phyloP scores from a whole-genome alignment of 2,888 invertebrate genomes.

The Chironomus riparius region DNA sequence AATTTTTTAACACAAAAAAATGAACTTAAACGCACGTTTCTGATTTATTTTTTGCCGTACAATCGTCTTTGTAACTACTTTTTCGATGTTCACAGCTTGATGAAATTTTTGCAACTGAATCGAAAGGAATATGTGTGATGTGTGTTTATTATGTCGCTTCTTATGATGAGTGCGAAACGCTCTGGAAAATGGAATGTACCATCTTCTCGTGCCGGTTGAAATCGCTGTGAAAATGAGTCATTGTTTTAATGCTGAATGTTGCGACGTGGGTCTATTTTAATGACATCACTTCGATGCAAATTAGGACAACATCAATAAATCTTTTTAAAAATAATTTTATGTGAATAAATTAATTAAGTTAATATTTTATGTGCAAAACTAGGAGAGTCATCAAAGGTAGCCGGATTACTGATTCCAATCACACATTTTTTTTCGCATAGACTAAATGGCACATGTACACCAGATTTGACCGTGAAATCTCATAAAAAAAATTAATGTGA shows the following conservation, averaged over 20 bases:
- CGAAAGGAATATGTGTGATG: neutral
- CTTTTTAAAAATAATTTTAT: no score
- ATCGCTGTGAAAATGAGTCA: neutral
- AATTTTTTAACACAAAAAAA: neutral
- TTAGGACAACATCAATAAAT: neutral
- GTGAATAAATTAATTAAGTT: no score
- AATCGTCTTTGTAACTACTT: neutral
- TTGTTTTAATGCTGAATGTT: neutral
- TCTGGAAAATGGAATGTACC: neutral
- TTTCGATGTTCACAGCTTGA: neutral
- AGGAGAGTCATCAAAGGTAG: no score
- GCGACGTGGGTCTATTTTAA: neutral
- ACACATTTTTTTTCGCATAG: no score
- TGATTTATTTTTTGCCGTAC: neutral
- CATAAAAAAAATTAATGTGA: no score
- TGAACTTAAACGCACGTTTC: no score
- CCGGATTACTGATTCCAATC: no score
- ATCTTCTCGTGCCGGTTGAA: neutral
- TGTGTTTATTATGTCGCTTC: neutral
- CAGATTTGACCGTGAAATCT: no score
- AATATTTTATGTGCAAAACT: no score
- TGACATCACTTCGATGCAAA: constrained; percentile 6
- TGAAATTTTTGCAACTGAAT: neutral
- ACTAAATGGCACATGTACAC: no score
- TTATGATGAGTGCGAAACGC: neutral